Evolutionary conservation across 2,797 vertebrate species (phyloP), one percentile per base, ranked within the genome.

Genomic region (Sebastes diaconus): DNA sequence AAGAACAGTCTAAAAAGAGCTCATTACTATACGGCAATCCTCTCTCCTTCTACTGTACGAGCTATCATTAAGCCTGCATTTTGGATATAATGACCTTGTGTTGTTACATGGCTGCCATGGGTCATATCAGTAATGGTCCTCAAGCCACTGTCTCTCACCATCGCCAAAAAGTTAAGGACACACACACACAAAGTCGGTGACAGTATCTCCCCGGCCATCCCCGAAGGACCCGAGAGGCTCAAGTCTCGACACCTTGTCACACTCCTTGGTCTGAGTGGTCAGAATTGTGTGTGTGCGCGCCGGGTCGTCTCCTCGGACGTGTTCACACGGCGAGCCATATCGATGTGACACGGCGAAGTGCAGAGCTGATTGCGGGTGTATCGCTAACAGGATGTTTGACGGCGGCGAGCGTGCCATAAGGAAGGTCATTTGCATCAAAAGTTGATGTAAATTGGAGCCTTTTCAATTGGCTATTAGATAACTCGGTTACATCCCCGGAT

Each of bases 61-160:
- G 91, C 85, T 81, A 91, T 90, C 90, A 94, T 94, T 94, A 93
- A 68, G 88, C 39, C 77, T 65, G 79, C 76, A 86, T 92, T 91
- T 91, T 68, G 75, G 77, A 74, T 89, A 87, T 95, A 95, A 95
- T 94, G 94, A 95, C 94, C 93, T 94, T 94, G 92, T 93, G 93
- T 88, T 90, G 90, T 88, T 93, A 84, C 87, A 90, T 84, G 72
- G 68, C 92, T 96, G 95, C 95, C 95, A 95, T 42, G 80, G 92
- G 82, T 87, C 87, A 94, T 96, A 92, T 92, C 90, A 83, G 92
- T 96, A 96, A 96, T 95, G 94, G 94, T 88, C 93, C 88, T 94
- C 94, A 94, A 93, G 91, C 82, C 80, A 79, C 79, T 52, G 80
- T 84, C 84, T 88, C 84, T 85, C 81, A 68, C 79, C 77, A 85